A percentile compares a stretch with the other conserved stretches of the same genome.
Evolutionary conservation across 1,140 invertebrate genomes (phyloP).

Genomic region (Drosophila baimaii): DNA sequence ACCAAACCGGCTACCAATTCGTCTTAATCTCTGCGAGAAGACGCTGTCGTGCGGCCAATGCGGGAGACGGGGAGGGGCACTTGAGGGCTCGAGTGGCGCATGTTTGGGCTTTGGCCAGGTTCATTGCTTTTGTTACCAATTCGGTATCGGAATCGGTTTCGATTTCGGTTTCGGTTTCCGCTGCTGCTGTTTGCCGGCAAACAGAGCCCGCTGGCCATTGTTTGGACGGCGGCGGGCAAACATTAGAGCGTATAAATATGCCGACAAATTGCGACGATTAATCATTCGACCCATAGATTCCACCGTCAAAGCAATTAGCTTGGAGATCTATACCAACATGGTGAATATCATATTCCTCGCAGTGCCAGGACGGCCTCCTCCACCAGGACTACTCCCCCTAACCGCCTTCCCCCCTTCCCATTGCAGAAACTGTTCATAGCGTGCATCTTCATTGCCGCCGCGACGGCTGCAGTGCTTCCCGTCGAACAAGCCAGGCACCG

Average conservation of each 20-base stretch:
- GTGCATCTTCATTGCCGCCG: constrained; percentile 78
- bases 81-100: constrained; percentile 75
- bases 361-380: constrained; percentile 20
- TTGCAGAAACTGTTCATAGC: constrained; percentile 75
- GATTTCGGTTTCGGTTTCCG: constrained; percentile 30
- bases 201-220: constrained; percentile 67
- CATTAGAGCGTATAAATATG: constrained; percentile 80
- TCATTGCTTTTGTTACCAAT: constrained; percentile 53
- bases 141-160: constrained; percentile 30
- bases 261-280: constrained; percentile 80
- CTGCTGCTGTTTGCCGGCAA: constrained; percentile 64
- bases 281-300: constrained; percentile 82
- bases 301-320: constrained; percentile 76
- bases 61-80: constrained; percentile 58
- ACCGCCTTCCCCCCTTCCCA: not conserved
- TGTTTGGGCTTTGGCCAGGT: constrained; percentile 66
- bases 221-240: constrained; percentile 66
- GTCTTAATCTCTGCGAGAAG: constrained; percentile 36
- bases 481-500: constrained; percentile 80
- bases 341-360: constrained; percentile 60
- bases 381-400: constrained; percentile 22
- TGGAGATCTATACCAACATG: constrained; percentile 78
- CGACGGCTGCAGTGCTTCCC: constrained; percentile 83
- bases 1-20: constrained; percentile 59
- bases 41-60: not conserved